Evolutionary conservation across 1,140 invertebrate genomes (phyloP), one percentile per base, ranked within the genome.

Genomic region (Plodia interpunctella): DNA sequence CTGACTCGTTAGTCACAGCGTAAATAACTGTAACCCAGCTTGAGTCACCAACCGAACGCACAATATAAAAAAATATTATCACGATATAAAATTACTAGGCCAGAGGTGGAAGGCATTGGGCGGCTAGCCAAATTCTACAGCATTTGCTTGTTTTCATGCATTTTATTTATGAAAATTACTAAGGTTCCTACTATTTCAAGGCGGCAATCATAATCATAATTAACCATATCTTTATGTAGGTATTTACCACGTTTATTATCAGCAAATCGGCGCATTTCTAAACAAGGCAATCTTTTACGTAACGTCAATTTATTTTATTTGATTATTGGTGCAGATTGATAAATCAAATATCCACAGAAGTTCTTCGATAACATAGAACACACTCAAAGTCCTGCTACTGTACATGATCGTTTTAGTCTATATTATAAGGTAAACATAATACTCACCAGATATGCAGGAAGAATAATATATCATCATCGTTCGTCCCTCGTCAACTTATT

Each of bases 1-100:
- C 3, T 44, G 38, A n/a, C 15, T 44, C 38, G 38, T 44, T 44
- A 44, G 38, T 44, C 38, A 44, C 38, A 44, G 38, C 38, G 38
- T 44, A n/a, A 44, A 44, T 44, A 44, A 44, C 38, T 15, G 38
- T 44, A 15, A 44, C 38, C 13, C 38, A 44, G 5, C 21, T 9
- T 44, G 38, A 44, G 38, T 44, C 38, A 44, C 38, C 38, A 44
- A 5, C 13, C 15, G 2, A 44, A 44, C 38, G 32, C 32, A 44
- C 15, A 17, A n/a, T 44, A 15, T 44, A 15, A 15, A 44, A 44
- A 44, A 44, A 15, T 44, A 17, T 44, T 44, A 44, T 44, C 38
- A 5, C 15, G 38, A 44, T 35, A 44, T 44, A 44, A 44, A 44
- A 17, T 44, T 44, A 44, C 38, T 9, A 35, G 32, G 5, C 28